Conservation (phyloP, 2,888 invertebrate genomes). For the Dolomedes plantarius region DNA sequence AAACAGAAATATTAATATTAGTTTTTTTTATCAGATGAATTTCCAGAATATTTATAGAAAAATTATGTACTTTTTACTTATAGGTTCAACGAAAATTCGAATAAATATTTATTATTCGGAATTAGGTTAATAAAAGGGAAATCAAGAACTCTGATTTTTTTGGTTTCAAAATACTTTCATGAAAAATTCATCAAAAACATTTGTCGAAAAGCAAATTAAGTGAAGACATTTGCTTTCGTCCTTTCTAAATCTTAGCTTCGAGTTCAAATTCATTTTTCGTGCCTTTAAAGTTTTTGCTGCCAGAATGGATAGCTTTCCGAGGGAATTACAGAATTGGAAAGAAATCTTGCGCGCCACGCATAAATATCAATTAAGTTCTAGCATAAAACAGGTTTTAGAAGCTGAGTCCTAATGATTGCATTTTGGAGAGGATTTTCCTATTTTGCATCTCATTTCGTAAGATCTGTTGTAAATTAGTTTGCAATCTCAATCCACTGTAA, state of each 20-base stretch:
- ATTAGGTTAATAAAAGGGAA: constrained; percentile 61
- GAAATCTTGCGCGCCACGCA: constrained; percentile 45
- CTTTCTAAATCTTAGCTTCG: not conserved
- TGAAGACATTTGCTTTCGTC: constrained; percentile 18
- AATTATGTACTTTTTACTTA: constrained; percentile 33
- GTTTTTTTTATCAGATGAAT: not conserved
- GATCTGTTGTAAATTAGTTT: constrained; percentile 41
- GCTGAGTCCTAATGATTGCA: constrained; percentile 38
- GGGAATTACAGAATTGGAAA: constrained; percentile 5
- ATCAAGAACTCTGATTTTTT: constrained; percentile 57
- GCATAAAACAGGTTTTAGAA: constrained; percentile 11
- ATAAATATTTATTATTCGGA: constrained; percentile 65
- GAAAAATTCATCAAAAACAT: constrained; percentile 33
- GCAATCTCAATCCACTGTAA: constrained; percentile 23
- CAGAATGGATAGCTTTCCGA: not conserved
- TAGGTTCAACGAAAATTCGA: constrained; percentile 38
- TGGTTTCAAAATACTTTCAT: constrained; percentile 34
- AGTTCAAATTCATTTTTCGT: not conserved
- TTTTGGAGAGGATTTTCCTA: constrained; percentile 44
- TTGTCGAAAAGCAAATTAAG: constrained; percentile 45
- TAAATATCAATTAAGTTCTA: constrained; percentile 65
- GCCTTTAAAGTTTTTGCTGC: not conserved
- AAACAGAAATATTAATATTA: not conserved
- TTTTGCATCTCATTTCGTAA: constrained; percentile 55
- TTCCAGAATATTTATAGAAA: constrained; percentile 12